Base-by-base conservation (phyloP, 1,140 invertebrate genomes). In the Magallana gigas region DNA sequence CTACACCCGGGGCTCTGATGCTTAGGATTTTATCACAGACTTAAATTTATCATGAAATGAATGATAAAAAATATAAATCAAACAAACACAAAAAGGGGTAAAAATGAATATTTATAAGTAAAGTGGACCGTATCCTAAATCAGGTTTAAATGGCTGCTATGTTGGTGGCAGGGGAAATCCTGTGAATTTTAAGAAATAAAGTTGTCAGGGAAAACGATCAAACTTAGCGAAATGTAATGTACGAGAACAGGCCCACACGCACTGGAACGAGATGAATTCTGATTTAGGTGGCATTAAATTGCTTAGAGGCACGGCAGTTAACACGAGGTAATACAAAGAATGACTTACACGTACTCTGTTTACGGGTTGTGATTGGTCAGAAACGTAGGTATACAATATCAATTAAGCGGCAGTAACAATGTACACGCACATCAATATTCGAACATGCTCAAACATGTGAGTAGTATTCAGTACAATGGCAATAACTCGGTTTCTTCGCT, bases 281-380 rank as follows among this genome's bases (percentile, higher is more conserved):
- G 68, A 76, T 76, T 76, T 76, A 76, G 68, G 68, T 36, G 68
- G 68, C 68, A 11, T 76, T 11, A 76, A 48, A 76, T 76, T 29
- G 68, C 68, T 29, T 9, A 12, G 36, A 29, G 36, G 68, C 18
- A 76, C 6, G 11, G 23, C 23, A 2, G 68, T 76, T 76, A 76
- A 76, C 12, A 29, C 36, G 23, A 76, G 23, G 3, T 76, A 29
- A 9, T 29, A 76, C 14, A 12, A 23, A 76, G 68, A 76, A 76
- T 8, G 68, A 76, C 23, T 9, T 29, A 76, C 23, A 36, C 29
- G 23, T 48, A 48, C 36, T 48, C 3, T 48, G 36, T 48, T 48
- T 48, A 48, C 36, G 36, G 36, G 2, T 48, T 48, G 36, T 48
- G 36, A 48, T 48, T 48, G 36, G 36, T 48, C 36, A 48, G 36